Conservation (phyloP, 2,797 vertebrate genomes). For the Hemibagrus guttatus region DNA sequence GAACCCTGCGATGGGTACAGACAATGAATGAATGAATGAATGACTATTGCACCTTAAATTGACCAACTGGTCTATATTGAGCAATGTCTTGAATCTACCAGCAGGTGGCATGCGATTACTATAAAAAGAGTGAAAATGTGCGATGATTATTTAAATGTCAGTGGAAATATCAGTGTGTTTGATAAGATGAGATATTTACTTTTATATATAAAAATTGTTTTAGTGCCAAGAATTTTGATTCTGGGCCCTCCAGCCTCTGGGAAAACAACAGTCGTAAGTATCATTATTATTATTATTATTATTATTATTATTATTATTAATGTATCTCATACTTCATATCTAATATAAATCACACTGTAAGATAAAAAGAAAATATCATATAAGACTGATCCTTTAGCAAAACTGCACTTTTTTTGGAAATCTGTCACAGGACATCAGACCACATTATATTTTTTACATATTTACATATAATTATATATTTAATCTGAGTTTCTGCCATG, state of each 20-base stretch:
- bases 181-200: background rate
- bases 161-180: background rate
- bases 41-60: background rate
- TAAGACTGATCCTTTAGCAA: background rate
- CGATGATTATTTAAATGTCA: background rate
- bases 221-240: constrained; percentile 84
- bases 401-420: background rate
- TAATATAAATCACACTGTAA: background rate
- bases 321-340: background rate
- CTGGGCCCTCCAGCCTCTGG: constrained; percentile 88
- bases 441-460: background rate
- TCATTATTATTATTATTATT: background rate
- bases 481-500: too few species aligned
- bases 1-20: too few species aligned
- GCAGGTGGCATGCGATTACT: constrained; percentile 47
- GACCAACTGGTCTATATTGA: background rate
- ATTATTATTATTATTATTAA: background rate
- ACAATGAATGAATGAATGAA: too few species aligned
- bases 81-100: constrained; percentile 28
- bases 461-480: background rate
- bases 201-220: background rate
- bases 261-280: constrained; percentile 87
- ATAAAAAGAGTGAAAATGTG: background rate
- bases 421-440: background rate
- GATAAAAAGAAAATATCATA: background rate